Evolutionary conservation across 1,140 invertebrate species (phyloP).

Genomic region (Drosophila sproati): DNA sequence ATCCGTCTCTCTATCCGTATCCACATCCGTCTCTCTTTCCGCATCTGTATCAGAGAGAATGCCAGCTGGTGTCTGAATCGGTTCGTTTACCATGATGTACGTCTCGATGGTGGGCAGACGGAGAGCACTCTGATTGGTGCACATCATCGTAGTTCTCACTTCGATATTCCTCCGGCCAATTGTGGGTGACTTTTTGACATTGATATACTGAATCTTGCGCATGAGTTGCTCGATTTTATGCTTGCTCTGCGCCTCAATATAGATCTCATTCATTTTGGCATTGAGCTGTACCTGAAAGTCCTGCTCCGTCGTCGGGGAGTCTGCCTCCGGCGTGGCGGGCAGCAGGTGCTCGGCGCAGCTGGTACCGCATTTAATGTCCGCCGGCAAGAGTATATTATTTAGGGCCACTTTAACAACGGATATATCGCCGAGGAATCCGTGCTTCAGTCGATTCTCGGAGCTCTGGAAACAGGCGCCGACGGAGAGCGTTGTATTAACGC

Average conservation of each 20-base stretch:
- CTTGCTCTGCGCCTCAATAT: constrained; percentile 95
- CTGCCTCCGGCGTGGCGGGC: constrained; percentile 37
- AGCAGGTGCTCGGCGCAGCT: constrained; percentile 81
- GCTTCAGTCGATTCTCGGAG: constrained; percentile 84
- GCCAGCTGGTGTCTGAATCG: constrained; percentile 18
- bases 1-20: not conserved
- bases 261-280: constrained; percentile 93
- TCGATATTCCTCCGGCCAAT: constrained; percentile 95
- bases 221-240: constrained; percentile 95
- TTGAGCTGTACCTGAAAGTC: constrained; percentile 68
- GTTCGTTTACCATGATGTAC: constrained; percentile 82
- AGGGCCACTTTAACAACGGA: constrained; percentile 76
- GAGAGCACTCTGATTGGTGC: constrained; percentile 71
- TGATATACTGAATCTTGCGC: constrained; percentile 95
- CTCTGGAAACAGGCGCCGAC: constrained; percentile 99
- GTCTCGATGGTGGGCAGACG: constrained; percentile 80
- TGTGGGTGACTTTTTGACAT: constrained; percentile 95
- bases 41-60: not conserved
- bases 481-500: constrained; percentile 95
- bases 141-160: constrained; percentile 91
- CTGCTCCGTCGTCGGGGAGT: constrained; percentile 2
- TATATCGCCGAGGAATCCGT: constrained; percentile 83
- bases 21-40: too few relatives aligned
- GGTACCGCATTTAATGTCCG: constrained; percentile 79
- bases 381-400: constrained; percentile 49